Evolutionary conservation across 2,888 invertebrate species (phyloP), one percentile per base, ranked within the genome.

Genomic region (Ectemnius cavifrons): DNA sequence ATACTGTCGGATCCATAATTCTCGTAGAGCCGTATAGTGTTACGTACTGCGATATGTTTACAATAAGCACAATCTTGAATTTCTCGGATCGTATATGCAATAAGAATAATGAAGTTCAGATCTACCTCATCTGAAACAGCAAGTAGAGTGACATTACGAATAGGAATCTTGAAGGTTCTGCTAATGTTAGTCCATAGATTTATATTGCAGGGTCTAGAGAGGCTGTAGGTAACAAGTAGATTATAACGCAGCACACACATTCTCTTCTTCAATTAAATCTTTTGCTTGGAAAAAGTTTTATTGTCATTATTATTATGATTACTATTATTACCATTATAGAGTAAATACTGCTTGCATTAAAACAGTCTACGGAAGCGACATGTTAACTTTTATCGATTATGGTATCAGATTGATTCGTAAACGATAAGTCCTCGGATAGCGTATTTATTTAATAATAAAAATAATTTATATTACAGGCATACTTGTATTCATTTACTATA

Each of bases 161-260:
- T 70, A 70, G 71, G 18, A 71, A 65, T 62, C 77, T 47, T 37
- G 63, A 71, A 68, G 58, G 37, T 73, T 72, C 62, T 71, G 18
- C 16, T 81, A 81, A 78, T 63, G 23, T 71, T 82, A 82, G 61
- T 73, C 69, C 46, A 73, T 85, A 85, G 78, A 84, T 84, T 84
- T 85, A 77, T 78, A 81, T 37, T 81, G 79, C 82, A 83, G 78
- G 78, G 67, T 82, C 77, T 84, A 82, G 79, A 84, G 79, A 87
- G 75, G 79, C 81, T 85, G 79, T 87, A 85, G 78, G 70, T 84
- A 68, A 77, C 75, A 80, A 78, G 71, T 83, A 85, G 67, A 79
- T 83, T 68, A 68, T 80, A 84, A 83, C 84, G 82, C 84, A 80
- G 80, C 72, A 80, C 45, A 75, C 28, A 20, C 61, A 28, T 47